Conservation (phyloP, 2,888 invertebrate species). For the Cataglyphis rosenhaueri region DNA sequence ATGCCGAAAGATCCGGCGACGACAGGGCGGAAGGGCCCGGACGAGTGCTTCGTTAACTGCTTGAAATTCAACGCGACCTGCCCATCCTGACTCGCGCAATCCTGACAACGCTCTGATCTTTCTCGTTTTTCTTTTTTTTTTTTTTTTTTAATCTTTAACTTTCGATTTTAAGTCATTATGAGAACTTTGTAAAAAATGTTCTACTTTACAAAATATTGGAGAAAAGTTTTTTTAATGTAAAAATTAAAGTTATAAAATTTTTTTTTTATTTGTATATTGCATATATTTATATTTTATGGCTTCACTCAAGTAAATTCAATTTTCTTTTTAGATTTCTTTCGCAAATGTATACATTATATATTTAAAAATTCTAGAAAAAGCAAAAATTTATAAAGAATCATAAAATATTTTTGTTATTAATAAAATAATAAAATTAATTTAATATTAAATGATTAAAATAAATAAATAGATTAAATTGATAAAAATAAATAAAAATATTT, state of each 20-base stretch:
- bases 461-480: too few relatives aligned
- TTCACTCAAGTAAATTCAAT: not conserved
- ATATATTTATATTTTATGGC: not conserved
- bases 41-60: constrained; percentile 70
- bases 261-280: not conserved
- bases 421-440: too few relatives aligned
- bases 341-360: not conserved
- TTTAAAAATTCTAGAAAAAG: not conserved
- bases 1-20: constrained; percentile 66
- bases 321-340: not conserved
- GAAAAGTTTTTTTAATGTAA: not conserved
- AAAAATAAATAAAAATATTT: too few relatives aligned
- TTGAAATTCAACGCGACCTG: constrained; percentile 77
- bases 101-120: not conserved
- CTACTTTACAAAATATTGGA: not conserved
- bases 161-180: not conserved
- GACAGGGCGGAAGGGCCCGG: constrained; percentile 44
- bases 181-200: not conserved
- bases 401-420: too few relatives aligned
- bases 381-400: not conserved
- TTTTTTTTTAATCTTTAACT: not conserved
- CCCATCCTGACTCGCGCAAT: constrained; percentile 71
- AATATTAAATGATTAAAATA: too few relatives aligned
- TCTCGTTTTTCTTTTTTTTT: not conserved
- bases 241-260: not conserved